Conservation (phyloP, 2,888 invertebrate genomes). For the Luperina nickerlii region DNA sequence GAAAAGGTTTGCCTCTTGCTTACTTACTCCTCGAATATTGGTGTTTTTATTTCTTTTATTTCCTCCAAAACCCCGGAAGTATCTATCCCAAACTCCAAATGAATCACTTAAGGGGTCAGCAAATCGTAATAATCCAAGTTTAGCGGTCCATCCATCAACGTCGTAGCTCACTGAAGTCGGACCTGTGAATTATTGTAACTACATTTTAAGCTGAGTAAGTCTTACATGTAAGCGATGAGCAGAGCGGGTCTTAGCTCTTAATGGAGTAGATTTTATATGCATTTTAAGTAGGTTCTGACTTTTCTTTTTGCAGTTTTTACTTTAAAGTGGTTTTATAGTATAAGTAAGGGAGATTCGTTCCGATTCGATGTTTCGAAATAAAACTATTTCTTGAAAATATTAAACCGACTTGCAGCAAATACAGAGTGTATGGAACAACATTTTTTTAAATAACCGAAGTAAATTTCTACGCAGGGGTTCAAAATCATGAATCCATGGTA, state of each 20-base stretch:
- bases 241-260: conserved; percentile 2
- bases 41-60: background rate
- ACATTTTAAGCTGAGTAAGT: conserved; percentile 41
- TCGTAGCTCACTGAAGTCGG: conserved; percentile 53
- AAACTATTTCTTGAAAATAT: background rate
- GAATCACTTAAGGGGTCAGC: conserved; percentile 45
- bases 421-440: background rate
- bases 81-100: background rate
- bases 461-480: no score
- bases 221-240: conserved; percentile 41
- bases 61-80: background rate
- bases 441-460: no score
- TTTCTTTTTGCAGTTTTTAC: conserved; percentile 4
- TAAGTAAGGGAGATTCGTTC: background rate
- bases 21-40: background rate
- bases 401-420: background rate
- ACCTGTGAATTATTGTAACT: conserved; percentile 67
- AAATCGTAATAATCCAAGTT: conserved; percentile 56
- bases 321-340: background rate
- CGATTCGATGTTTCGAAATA: background rate
- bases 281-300: background rate
- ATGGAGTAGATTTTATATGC: conserved; percentile 6
- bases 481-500: no score
- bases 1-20: background rate
- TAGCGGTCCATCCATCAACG: conserved; percentile 65